Base-by-base conservation (phyloP, 2,888 invertebrate genomes). In the Pseudeuparius sepicola region DNA sequence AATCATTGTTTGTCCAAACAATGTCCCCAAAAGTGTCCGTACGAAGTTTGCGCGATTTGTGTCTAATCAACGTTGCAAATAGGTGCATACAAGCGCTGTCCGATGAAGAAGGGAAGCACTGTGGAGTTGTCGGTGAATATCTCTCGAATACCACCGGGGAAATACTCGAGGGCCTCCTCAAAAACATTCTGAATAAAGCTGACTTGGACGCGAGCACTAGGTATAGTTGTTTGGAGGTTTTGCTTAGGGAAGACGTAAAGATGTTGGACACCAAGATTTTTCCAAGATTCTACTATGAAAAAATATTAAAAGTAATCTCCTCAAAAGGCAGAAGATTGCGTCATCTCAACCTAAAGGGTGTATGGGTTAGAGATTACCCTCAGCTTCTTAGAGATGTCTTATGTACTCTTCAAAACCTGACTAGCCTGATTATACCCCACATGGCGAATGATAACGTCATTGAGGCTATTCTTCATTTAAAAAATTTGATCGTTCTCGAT, bases 341-440 rank as follows among this genome's bases (percentile, higher is more conserved):
- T 26, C 57, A 60, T 31, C 66, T 80, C 32, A 78, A 79, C 58
- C 60, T 80, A 36, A 79, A 78, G 63, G 80, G 80, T 9, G 74
- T 80, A 17, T 80, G 79, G 79, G 74, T 76, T 24, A 74, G 76
- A 56, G 78, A 80, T 43, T 72, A 76, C 47, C 67, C 78, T 49
- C 60, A 68, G 36, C 65, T 75, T 7, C 66, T 80, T 63, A 73
- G 71, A 41, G 64, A 72, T 15, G 57, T 78, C 15, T 65, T 80
- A 4, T 65, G 67, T 45, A 72, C 71, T 46, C 64, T 76, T 28
- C 65, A 61, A n/a, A 64, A 72, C 49, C 55, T 80, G 31, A 71
- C 70, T 3, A 71, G 68, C 14, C 59, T 80, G 2, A 71, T 72
- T 51, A 78, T 80, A 45, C 79, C 80, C 1, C 77, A 78, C 47